Base-by-base conservation (phyloP, 2,797 vertebrate species). In the Danio aesculapii region DNA sequence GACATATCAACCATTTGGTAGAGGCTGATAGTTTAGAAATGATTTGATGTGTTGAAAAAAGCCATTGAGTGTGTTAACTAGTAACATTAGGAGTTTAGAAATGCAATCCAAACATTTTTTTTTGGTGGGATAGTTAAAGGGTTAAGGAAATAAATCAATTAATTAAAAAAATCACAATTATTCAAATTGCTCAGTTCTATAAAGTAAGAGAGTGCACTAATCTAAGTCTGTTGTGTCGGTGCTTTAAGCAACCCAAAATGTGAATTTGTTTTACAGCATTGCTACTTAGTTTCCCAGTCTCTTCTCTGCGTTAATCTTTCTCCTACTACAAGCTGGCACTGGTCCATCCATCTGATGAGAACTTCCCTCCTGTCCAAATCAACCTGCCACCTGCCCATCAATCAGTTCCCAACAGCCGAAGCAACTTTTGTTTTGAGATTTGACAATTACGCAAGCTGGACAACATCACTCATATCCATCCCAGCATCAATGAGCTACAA, bases 301-400 rank as follows among this genome's bases (percentile, higher is more conserved):
- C 46, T 17, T 50, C 78, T 75, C 83, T 50, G 68, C 79, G 49
- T 69, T 73, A 64, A 88, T 88, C 86, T 88, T 85, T 89, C 90
- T 89, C 72, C 83, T 88, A 88, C 91, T 84, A 44, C 82, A 85
- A 86, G 85, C 87, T 92, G 91, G 90, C 90, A 81, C 83, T 8
- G 81, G 84, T 91, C 90, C 92, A 92, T 88, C 67, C 16, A 82
- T 71, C 80, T 90, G 89, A 91, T 92, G 87, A 88, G 88, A 88
- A 91, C 87, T 67, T 84, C 50, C 62, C 76, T 76, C 30, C 83
- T 69, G 79, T 81, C 59, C 82, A 76, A 53, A 75, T 79, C 79
- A 67, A 68, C 67, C 55, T 82, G 67, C 71, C 80, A 84, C 81
- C 73, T 84, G 80, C 81, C 89, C 87, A 90, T 90, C 92, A 92